Conservation (phyloP, 2,113 vertebrate genomes). For the chimpanzee (Pan troglodytes) region DNA sequence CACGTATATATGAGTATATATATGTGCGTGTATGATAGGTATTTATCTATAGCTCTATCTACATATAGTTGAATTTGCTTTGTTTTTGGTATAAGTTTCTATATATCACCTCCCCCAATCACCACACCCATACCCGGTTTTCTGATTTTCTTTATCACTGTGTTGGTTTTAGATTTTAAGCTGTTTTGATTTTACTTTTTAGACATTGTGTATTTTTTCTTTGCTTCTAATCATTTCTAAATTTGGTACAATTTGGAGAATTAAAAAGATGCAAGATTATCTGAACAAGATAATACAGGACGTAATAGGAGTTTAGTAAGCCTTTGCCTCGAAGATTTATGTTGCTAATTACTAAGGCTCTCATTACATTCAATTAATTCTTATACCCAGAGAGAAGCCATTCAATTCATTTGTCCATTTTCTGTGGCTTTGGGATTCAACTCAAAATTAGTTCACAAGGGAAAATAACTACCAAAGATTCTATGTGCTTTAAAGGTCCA, state of each 20-base stretch:
- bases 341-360: slow-evolving; percentile 44
- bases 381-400: not conserved
- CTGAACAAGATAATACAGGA: not conserved
- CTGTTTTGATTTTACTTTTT: not conserved
- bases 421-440: slow-evolving; percentile 31
- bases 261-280: not conserved
- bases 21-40: too few species aligned
- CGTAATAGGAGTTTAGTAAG: slow-evolving; percentile 29
- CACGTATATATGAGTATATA: too few species aligned
- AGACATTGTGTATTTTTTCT: not conserved
- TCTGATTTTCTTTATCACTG: not conserved
- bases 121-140: not conserved
- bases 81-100: not conserved
- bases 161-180: not conserved
- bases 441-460: slow-evolving; percentile 33
- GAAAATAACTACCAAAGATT: slow-evolving; percentile 28
- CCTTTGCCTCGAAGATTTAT: not conserved
- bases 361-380: slow-evolving; percentile 48
- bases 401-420: slow-evolving; percentile 48
- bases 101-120: not conserved
- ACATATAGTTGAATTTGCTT: not conserved
- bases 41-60: not conserved
- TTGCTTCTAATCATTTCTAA: not conserved
- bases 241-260: not conserved
- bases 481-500: not conserved